Conservation (phyloP, 2,888 invertebrate species). For the Lycophotia porphyrea region DNA sequence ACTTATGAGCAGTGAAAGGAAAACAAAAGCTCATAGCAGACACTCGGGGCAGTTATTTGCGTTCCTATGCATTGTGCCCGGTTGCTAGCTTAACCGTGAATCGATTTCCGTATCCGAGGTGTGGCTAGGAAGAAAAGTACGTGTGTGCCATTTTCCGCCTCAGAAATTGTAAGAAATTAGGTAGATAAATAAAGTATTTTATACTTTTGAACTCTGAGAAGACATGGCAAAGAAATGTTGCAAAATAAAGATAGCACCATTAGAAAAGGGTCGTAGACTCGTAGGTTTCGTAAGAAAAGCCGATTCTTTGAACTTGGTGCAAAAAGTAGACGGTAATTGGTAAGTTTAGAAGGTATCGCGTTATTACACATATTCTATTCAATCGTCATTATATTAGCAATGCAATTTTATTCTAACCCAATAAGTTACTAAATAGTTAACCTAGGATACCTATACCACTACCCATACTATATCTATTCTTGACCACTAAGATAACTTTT, state of each 20-base stretch:
- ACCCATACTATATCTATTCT: too few species aligned
- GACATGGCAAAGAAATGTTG: not conserved
- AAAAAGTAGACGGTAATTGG: not conserved
- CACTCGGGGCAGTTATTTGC: conserved; percentile 6
- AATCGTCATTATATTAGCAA: not conserved
- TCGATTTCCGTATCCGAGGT: conserved; percentile 32
- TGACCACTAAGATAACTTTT: too few species aligned
- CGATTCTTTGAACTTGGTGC: not conserved
- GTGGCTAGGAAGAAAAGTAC: conserved; percentile 12
- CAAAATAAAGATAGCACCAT: not conserved
- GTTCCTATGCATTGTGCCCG: conserved; percentile 7
- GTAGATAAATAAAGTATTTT: not conserved
- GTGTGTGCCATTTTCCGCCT: conserved; percentile 7
- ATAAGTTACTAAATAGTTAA: too few species aligned
- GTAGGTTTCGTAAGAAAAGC: not conserved
- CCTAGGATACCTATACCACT: too few species aligned
- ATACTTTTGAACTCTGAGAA: not conserved
- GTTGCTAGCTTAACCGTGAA: conserved; percentile 22
- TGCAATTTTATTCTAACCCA: not conserved
- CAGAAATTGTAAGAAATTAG: conserved; percentile 16
- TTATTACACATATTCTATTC: not conserved
- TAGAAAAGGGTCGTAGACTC: not conserved
- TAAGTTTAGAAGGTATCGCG: not conserved
- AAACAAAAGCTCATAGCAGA: conserved; percentile 5
- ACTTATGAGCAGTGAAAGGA: not conserved